A percentile compares a stretch with the other conserved stretches of the same genome.
Evolutionary conservation across 2,888 invertebrate species (phyloP).

Genomic region (Netelia virgata): DNA sequence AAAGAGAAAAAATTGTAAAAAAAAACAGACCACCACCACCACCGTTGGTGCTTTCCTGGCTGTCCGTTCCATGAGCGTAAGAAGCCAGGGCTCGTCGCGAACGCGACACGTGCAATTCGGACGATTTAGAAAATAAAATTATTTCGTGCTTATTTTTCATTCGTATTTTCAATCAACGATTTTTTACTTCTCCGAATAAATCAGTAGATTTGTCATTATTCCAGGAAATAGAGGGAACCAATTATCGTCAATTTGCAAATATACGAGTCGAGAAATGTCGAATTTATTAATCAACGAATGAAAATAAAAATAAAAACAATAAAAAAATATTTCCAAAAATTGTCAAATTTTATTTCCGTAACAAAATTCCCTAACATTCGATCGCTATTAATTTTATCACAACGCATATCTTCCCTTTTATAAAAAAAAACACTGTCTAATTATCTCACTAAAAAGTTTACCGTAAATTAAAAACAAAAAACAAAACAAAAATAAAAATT

Average conservation of each 20-base stretch:
- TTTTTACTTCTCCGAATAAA: too few species aligned
- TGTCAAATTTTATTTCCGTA: too few species aligned
- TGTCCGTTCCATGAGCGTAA: slow-evolving; percentile 77
- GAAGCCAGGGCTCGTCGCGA: slow-evolving; percentile 35
- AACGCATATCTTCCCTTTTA: too few species aligned
- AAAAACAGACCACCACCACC: slow-evolving; percentile 50
- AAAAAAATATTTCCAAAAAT: background rate
- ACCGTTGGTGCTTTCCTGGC: slow-evolving; percentile 76
- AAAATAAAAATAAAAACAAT: background rate
- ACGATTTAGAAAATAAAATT: background rate
- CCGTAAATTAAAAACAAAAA: background rate
- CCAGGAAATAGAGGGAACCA: too few species aligned
- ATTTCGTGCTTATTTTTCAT: background rate
- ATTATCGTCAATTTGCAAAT: too few species aligned
- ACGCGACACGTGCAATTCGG: background rate
- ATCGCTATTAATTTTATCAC: too few species aligned
- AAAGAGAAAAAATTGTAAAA: slow-evolving; percentile 34
- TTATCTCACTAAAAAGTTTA: background rate
- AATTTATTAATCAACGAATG: too few species aligned
- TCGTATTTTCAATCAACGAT: too few species aligned
- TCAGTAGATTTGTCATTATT: too few species aligned
- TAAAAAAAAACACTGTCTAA: too few species aligned
- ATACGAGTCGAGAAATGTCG: too few species aligned
- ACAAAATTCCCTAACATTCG: too few species aligned
- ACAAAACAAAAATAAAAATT: background rate